Base-by-base conservation (phyloP, 2,113 vertebrate genomes). In the Athene cunicularia region DNA sequence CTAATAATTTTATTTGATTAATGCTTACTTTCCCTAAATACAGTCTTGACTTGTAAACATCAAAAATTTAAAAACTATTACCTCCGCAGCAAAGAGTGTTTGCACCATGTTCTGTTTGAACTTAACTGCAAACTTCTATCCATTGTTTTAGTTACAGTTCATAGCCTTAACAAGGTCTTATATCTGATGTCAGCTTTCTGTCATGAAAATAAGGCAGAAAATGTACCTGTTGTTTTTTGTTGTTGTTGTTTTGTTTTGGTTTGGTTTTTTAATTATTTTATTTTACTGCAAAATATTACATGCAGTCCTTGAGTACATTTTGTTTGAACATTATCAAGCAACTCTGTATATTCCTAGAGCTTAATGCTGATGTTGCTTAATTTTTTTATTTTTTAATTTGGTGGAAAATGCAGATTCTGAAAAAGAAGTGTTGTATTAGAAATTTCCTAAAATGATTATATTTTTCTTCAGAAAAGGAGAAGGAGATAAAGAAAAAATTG, bases 191-290 rank as follows among this genome's bases (percentile, higher is more conserved):
- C 33, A 90, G 3, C 5, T 62, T 11, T 87, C 22, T 58, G 45
- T 47, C 30, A 15, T 10, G 4, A 62, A 67, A 21, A 63, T 9
- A 47, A 70, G 14, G 7, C 5, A 82, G 21, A 82, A 82, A 60
- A 71, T 9, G 11, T 4, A 55, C 22, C 6, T 19, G 2, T 55
- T 72, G 50, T 30, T 15, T 2, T 16, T 37, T 26, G 0, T 5
- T 45, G 50, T 43, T 6, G 12, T 39, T 32, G 21, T 30, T 35
- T 52, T 37, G n/a, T n/a, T n/a, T n/a, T n/a, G n/a, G n/a, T n/a
- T n/a, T n/a, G n/a, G n/a, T n/a, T n/a, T n/a, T n/a, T n/a, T n/a
- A n/a, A n/a, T n/a, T n/a, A n/a, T n/a, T n/a, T n/a, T n/a, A n/a
- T 53, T 70, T 59, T 50, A 45, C 5, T 68, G 3, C 11, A 45